phyloP scores from a whole-genome alignment of 2,113 vertebrate species.

The Genyomyrus donnyi region DNA sequence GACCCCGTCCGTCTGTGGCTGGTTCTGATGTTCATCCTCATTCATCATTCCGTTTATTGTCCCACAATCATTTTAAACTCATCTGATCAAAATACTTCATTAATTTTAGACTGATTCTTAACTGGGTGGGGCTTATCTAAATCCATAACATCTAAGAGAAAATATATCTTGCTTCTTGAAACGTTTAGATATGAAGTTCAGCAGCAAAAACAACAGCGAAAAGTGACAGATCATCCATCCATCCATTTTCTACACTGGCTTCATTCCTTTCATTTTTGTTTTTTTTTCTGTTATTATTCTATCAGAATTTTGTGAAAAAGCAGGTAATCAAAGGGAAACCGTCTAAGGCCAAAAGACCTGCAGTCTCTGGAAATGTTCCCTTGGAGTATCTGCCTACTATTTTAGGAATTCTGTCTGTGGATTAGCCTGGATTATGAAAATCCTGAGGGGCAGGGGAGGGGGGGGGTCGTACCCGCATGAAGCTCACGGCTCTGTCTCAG shows the following conservation, averaged over 20 bases:
- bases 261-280: neutral
- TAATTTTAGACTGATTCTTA: neutral
- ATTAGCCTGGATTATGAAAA: slow-evolving; percentile 23
- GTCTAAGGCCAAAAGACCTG: neutral
- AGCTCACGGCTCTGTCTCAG: slow-evolving; percentile 56
- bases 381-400: neutral
- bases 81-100: neutral
- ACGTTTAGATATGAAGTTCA: neutral
- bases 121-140: neutral
- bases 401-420: slow-evolving; percentile 21
- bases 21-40: neutral
- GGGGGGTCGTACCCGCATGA: slow-evolving; percentile 16
- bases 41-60: neutral
- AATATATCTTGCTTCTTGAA: neutral
- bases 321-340: neutral
- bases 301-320: neutral
- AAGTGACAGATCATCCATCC: neutral
- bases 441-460: neutral
- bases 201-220: neutral
- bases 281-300: neutral
- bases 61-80: neutral
- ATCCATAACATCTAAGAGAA: neutral
- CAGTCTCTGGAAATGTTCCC: neutral
- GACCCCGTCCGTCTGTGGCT: neutral
- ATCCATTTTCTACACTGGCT: neutral